Evolutionary conservation across 2,113 vertebrate species (phyloP).

Genomic region (Bufo gargarizans): DNA sequence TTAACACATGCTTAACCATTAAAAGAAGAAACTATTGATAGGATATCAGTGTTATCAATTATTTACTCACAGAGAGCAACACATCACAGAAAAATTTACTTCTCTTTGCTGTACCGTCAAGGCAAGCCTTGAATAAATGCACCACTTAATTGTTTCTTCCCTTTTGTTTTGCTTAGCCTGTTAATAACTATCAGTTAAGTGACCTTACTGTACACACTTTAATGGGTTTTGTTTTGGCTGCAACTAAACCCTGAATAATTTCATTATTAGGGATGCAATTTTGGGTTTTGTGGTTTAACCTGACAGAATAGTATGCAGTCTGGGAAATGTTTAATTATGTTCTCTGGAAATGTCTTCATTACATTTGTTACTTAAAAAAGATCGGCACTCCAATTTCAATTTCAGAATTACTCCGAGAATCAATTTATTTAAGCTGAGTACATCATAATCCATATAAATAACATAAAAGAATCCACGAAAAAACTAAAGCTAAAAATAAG

Average conservation of each 20-base stretch:
- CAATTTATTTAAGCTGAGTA: too few species aligned
- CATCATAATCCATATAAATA: too few species aligned
- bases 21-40: constrained; percentile 89
- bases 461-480: too few species aligned
- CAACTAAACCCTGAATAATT: constrained; percentile 30
- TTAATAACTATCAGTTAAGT: constrained; percentile 61
- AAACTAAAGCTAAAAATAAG: too few species aligned
- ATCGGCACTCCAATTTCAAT: too few species aligned
- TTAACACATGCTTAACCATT: constrained; percentile 88
- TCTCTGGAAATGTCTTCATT: not conserved
- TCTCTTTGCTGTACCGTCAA: constrained; percentile 59
- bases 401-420: too few species aligned
- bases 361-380: not conserved
- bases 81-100: constrained; percentile 70
- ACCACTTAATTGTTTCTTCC: constrained; percentile 57
- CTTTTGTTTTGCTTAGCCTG: constrained; percentile 63
- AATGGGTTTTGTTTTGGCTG: not conserved
- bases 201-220: constrained; percentile 37
- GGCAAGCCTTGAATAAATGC: constrained; percentile 66
- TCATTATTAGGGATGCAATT: constrained; percentile 39
- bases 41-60: constrained; percentile 89
- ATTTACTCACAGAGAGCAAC: constrained; percentile 85
- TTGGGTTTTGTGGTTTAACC: constrained; percentile 33
- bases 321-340: not conserved
- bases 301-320: constrained; percentile 8